Percentiles rank a stretch among this genome's conserved stretches.
Conservation (phyloP, 1,140 invertebrate species). For the Euura saliciscinereae region DNA sequence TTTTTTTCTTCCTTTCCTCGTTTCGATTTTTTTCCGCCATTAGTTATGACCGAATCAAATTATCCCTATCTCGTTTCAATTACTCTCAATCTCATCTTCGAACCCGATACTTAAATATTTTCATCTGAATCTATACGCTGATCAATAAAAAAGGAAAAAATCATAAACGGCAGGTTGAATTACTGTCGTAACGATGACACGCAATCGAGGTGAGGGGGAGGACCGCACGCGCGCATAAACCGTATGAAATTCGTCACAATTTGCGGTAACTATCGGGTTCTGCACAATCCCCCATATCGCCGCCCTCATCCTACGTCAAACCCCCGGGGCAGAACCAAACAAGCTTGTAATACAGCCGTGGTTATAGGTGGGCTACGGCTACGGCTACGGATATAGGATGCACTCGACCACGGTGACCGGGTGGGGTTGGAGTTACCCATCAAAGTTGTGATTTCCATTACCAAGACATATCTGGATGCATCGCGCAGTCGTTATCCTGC, state of each 20-base stretch:
- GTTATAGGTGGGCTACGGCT: background rate
- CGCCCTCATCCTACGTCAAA: background rate
- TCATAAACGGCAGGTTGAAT: background rate
- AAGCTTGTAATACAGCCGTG: slow-evolving; percentile 2
- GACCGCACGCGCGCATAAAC: background rate
- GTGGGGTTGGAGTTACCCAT: background rate
- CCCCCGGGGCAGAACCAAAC: background rate
- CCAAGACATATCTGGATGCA: background rate
- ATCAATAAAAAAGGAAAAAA: background rate
- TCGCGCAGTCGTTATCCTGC: background rate
- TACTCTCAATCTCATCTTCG: background rate
- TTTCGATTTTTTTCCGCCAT: background rate
- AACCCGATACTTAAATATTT: background rate
- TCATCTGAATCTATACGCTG: background rate
- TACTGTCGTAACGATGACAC: background rate
- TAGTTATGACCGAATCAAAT: background rate
- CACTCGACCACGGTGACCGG: background rate
- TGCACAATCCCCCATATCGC: background rate
- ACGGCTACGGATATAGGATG: background rate
- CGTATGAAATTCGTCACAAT: background rate
- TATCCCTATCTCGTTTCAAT: background rate
- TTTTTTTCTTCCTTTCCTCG: slow-evolving; percentile 27
- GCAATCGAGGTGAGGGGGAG: background rate
- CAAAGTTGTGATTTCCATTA: slow-evolving; percentile 7
- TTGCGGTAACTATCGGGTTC: slow-evolving; percentile 1